Evolutionary conservation across 2,888 invertebrate species (phyloP), one percentile per base, ranked within the genome.

Genomic region (Tachina lurida): DNA sequence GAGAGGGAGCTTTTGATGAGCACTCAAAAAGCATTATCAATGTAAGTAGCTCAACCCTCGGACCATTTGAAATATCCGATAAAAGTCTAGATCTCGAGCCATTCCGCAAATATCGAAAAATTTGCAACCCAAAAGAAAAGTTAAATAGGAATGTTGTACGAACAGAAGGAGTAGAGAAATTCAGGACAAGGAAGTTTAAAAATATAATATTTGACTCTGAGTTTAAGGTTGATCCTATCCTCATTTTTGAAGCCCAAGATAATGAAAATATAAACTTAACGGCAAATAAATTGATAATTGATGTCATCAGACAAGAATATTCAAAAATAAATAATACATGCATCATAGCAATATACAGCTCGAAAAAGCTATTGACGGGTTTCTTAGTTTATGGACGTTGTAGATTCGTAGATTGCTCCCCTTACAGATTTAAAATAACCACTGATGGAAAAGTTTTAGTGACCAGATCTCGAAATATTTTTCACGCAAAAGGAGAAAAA

Each of bases 371-470:
- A 22, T 10, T 10, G 49, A 31, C 22, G 4, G 58, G 58, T 3
- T 19, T 47, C 31, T 17, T 70, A 45, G 31, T 17, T 0, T 73
- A 73, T 3, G 56, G 41, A 56, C 56, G 56, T 12, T 70, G 70
- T 19, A 70, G 13, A 39, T 73, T 60, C n/a, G n/a, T 17, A 22
- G 58, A 60, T 60, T 60, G 71, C n/a, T 17, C 45, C 3, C 19
- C n/a, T n/a, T 73, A 60, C 3, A 60, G 47, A n/a, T 60, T 60
- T 49, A 39, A 73, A 60, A 47, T 71, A 43, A 22, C 8, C 10
- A 22, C 31, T 15, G 19, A n/a, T n/a, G 45, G 56, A 2, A 22
- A 31, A 1, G 45, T 58, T 56, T 19, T 15, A 4, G 41, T n/a
- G n/a, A n/a, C n/a, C n/a, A n/a, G n/a, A n/a, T n/a, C n/a, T n/a